Evolutionary conservation across 2,113 vertebrate genomes (phyloP).

Genomic region (Neomonachus schauinslandi): DNA sequence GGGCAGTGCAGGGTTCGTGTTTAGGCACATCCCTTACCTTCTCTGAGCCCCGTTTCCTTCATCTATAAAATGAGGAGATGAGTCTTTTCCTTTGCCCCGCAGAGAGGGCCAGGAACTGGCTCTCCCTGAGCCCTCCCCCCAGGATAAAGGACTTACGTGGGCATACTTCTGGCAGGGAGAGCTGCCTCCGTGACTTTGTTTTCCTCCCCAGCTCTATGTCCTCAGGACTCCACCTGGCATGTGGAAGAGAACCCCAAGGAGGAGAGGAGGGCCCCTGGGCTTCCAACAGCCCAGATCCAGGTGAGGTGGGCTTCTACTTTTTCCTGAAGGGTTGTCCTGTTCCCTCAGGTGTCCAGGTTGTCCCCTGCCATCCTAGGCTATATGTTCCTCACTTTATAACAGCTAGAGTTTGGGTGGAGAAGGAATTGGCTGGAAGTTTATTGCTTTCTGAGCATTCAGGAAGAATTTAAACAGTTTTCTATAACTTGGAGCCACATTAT

Average conservation of each 20-base stretch:
- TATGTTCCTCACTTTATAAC: neutral
- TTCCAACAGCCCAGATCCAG: conserved; percentile 33
- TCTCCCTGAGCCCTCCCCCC: neutral
- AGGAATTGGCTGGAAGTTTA: neutral
- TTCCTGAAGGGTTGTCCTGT: neutral
- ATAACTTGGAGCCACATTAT: neutral
- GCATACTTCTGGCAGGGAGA: neutral
- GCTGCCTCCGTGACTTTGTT: neutral
- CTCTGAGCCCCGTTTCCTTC: neutral
- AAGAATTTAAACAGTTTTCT: neutral
- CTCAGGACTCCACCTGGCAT: conserved; percentile 38
- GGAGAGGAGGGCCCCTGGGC: neutral
- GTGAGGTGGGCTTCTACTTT: conserved; percentile 56
- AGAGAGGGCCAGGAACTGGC: no score
- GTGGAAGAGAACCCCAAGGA: neutral
- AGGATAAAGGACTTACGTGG: neutral
- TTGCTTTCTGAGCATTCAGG: neutral
- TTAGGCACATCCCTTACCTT: neutral
- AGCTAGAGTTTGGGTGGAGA: neutral
- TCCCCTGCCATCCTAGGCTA: neutral
- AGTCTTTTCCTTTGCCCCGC: neutral
- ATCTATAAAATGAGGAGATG: neutral
- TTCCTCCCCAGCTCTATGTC: conserved; percentile 59
- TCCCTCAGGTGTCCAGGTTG: neutral
- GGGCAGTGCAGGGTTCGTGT: neutral